phyloP scores from a whole-genome alignment of 2,888 invertebrate species.

The Lepidocyrtinus sp. region DNA sequence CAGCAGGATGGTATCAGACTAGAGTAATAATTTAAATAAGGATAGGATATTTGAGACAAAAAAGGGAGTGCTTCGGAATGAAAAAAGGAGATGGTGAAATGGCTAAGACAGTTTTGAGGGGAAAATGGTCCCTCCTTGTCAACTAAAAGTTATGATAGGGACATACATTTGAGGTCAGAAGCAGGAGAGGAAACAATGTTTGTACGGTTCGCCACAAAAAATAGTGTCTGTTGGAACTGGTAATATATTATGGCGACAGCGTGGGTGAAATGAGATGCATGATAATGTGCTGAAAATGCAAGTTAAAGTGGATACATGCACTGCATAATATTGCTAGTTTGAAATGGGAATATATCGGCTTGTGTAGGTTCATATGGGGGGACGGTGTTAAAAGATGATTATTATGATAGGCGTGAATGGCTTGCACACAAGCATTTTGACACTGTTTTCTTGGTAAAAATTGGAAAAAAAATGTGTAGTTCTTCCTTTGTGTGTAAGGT shows the following conservation, averaged over 20 bases:
- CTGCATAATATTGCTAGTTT: neutral
- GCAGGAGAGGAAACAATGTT: neutral
- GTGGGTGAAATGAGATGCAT: conserved; percentile 19
- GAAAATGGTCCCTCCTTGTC: conserved; percentile 13
- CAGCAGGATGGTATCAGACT: neutral
- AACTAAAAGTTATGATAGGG: conserved; percentile 17
- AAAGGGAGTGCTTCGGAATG: neutral
- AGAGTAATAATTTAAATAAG: conserved; percentile 10
- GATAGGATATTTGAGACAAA: neutral
- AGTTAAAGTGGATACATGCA: conserved; percentile 1
- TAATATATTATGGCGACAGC: conserved; percentile 14
- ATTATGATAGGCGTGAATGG: neutral
- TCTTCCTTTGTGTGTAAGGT: neutral
- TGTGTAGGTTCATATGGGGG: no score
- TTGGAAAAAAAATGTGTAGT: neutral
- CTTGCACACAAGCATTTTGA: neutral
- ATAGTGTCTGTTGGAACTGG: neutral
- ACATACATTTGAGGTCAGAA: conserved; percentile 18
- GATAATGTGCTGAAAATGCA: conserved; percentile 10
- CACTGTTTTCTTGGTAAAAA: neutral
- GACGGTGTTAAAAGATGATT: no score
- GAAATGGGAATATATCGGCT: no score
- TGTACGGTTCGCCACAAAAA: neutral
- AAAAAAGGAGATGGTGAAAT: neutral
- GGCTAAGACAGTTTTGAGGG: conserved; percentile 1